These are phyloP conservation scores for Limnephilus auricula DNA, from an alignment of 2,888 invertebrate species.

Conservation along the genomic window DNA sequence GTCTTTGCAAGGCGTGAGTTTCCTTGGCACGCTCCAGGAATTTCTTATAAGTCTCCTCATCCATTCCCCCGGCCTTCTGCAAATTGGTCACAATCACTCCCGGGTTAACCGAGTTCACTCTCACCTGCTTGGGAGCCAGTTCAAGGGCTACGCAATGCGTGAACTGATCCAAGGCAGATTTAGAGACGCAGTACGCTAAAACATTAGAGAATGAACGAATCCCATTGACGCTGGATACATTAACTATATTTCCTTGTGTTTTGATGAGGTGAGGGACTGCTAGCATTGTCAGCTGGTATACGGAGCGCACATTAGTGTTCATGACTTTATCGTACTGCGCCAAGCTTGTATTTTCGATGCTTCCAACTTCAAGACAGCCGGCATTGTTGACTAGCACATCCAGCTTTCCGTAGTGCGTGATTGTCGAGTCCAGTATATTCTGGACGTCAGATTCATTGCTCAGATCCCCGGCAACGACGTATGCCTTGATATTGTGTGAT, in stretches of 20 bases:
- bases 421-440: conserved; percentile 83
- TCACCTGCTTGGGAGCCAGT: conserved; percentile 87
- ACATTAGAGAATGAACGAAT: conserved; percentile 93
- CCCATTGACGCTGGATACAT: conserved; percentile 96
- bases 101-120: conserved; percentile 95
- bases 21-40: conserved; percentile 91
- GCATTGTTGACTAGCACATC: conserved; percentile 95
- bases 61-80: conserved; percentile 92
- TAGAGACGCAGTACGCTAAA: conserved; percentile 94
- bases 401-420: conserved; percentile 85
- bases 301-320: conserved; percentile 91
- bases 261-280: conserved; percentile 91
- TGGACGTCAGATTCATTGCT: conserved; percentile 85
- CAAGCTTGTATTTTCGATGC: conserved; percentile 90
- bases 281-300: conserved; percentile 90
- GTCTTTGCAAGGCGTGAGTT: conserved; percentile 94
- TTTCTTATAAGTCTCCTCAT: conserved; percentile 86
- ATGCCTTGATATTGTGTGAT: conserved; percentile 73
- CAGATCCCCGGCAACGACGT: conserved; percentile 83
- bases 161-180: conserved; percentile 96
- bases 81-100: conserved; percentile 94
- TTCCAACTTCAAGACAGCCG: conserved; percentile 88
- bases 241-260: conserved; percentile 94
- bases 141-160: conserved; percentile 95
- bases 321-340: conserved; percentile 94